Conservation (phyloP, 2,113 vertebrate species). For the Leptodactylus fuscus region DNA sequence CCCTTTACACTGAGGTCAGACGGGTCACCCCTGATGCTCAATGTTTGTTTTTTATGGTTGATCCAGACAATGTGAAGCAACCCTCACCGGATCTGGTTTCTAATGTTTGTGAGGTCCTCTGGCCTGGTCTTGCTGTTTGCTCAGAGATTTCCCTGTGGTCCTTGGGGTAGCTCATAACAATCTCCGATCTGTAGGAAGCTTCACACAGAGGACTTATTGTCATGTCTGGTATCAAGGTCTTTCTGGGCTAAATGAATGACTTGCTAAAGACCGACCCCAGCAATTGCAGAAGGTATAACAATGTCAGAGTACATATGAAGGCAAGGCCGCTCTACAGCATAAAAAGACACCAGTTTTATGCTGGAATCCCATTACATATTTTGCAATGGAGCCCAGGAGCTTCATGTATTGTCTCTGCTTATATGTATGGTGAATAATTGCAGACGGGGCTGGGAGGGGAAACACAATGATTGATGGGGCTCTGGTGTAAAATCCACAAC, state of each 20-base stretch:
- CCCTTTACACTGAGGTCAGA: conserved; percentile 43
- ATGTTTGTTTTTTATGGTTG: conserved; percentile 59
- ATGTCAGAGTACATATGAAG: too few relatives aligned
- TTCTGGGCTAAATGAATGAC: neutral
- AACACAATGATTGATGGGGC: too few relatives aligned
- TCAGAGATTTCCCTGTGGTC: conserved; percentile 51
- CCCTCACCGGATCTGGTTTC: conserved; percentile 50
- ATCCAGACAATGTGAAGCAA: conserved; percentile 57
- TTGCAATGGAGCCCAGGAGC: too few relatives aligned
- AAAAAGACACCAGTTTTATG: too few relatives aligned
- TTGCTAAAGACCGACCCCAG: neutral
- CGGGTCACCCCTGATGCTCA: conserved; percentile 39
- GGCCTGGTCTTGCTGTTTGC: conserved; percentile 49
- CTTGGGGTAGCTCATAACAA: conserved; percentile 45
- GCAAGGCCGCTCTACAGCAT: too few relatives aligned
- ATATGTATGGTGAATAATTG: too few relatives aligned
- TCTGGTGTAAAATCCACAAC: too few relatives aligned
- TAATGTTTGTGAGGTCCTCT: conserved; percentile 52
- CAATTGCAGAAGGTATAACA: neutral
- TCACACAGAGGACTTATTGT: conserved; percentile 51
- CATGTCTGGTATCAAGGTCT: conserved; percentile 44
- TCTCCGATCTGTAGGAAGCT: conserved; percentile 16
- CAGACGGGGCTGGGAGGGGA: too few relatives aligned
- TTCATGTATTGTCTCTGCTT: too few relatives aligned
- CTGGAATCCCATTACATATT: too few relatives aligned